Evolutionary conservation across 2,888 invertebrate genomes (phyloP).

Genomic region (Camptogramma bilineatum): DNA sequence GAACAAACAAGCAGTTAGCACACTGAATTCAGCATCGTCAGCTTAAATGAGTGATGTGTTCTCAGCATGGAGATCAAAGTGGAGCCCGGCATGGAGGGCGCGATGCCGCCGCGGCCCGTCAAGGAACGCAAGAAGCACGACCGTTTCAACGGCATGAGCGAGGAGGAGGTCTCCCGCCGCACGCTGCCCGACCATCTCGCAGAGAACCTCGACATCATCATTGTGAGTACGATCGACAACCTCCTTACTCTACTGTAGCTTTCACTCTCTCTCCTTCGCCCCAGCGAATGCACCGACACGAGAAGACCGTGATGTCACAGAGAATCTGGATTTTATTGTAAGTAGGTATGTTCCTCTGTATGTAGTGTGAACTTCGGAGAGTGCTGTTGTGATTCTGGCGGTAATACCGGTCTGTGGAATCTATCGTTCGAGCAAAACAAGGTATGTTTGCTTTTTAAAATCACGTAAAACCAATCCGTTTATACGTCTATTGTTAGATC

Average conservation of each 20-base stretch:
- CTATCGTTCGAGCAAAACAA: neutral
- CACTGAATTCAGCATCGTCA: too few species aligned
- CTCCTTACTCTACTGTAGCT: neutral
- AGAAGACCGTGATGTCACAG: too few species aligned
- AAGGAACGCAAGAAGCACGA: slow-evolving; percentile 97
- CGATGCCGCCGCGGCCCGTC: slow-evolving; percentile 84
- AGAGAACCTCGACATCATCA: slow-evolving; percentile 98
- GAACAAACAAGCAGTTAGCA: too few species aligned
- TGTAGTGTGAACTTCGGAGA: too few species aligned
- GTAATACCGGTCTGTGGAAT: neutral
- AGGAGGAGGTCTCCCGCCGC: slow-evolving; percentile 97
- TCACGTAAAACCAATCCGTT: neutral
- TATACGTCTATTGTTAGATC: neutral
- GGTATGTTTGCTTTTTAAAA: neutral
- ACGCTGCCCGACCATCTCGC: slow-evolving; percentile 97
- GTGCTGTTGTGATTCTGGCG: too few species aligned
- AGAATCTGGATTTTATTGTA: too few species aligned
- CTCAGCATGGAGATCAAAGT: slow-evolving; percentile 82
- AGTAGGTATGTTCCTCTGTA: too few species aligned
- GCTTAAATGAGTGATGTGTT: neutral
- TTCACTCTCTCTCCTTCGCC: neutral
- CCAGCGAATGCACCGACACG: too few species aligned
- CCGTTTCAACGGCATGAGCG: slow-evolving; percentile 97
- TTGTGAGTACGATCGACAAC: slow-evolving; percentile 92
- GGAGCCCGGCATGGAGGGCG: slow-evolving; percentile 83